Conservation (phyloP, 1,140 invertebrate genomes). For the Achatina immaculata region DNA sequence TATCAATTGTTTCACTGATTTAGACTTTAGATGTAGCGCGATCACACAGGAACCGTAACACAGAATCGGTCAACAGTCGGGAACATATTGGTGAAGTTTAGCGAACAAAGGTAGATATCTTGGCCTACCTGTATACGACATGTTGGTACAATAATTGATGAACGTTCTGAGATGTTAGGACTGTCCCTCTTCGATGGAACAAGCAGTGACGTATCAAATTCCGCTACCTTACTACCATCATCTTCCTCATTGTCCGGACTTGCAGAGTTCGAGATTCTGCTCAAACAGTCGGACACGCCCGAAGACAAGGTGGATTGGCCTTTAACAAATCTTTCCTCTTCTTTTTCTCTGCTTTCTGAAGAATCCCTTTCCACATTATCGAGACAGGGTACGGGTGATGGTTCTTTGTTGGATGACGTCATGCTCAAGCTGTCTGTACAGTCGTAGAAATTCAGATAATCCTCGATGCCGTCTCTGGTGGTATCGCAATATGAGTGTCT, state of each 20-base stretch:
- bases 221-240: not conserved
- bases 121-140: not conserved
- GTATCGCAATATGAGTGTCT: slow-evolving; percentile 18
- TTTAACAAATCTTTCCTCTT: not conserved
- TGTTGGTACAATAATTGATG: not conserved
- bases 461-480: not conserved
- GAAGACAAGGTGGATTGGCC: not conserved
- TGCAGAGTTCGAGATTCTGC: slow-evolving; percentile 6
- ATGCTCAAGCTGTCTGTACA: not conserved
- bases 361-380: not conserved
- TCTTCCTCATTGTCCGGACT: slow-evolving; percentile 7
- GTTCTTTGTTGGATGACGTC: slow-evolving; percentile 22
- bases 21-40: no score
- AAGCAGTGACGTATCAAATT: no score
- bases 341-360: not conserved
- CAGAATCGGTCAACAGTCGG: no score
- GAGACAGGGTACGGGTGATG: not conserved
- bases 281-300: not conserved
- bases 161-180: not conserved
- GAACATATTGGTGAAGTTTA: no score
- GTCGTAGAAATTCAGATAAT: slow-evolving; percentile 9
- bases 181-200: not conserved
- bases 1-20: no score
- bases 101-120: no score
- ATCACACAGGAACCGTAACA: no score